Evolutionary conservation across 2,888 invertebrate species (phyloP).

Genomic region (Drosophila seclusa): DNA sequence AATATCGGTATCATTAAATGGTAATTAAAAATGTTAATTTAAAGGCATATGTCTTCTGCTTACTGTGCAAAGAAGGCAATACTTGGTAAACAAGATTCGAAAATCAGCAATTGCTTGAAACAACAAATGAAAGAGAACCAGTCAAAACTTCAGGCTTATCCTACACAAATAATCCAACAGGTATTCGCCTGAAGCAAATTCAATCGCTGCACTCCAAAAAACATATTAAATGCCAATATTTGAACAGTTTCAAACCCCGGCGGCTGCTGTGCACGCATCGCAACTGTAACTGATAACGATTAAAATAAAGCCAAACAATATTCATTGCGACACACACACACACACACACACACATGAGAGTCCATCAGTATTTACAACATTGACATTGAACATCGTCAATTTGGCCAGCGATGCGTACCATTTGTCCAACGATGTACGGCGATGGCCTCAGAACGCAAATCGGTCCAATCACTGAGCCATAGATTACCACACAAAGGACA

Average conservation of each 20-base stretch:
- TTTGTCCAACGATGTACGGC: conserved; percentile 31
- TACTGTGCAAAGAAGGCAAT: neutral
- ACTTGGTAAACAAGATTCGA: neutral
- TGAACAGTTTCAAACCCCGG: conserved; percentile 13
- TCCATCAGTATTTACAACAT: conserved; percentile 51
- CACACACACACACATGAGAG: neutral
- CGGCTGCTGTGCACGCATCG: conserved; percentile 21
- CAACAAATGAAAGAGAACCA: neutral
- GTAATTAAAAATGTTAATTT: conserved; percentile 49
- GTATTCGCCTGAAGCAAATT: neutral
- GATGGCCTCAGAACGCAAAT: conserved; percentile 16
- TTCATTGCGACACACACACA: neutral
- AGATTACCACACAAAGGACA: conserved; percentile 64
- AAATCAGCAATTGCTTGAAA: neutral
- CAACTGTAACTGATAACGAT: conserved; percentile 38
- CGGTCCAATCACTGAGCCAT: conserved; percentile 41
- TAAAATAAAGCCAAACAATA: conserved; percentile 25
- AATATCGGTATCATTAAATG: conserved; percentile 50
- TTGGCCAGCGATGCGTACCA: conserved; percentile 52
- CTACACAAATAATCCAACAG: conserved; percentile 23
- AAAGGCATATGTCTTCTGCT: conserved; percentile 4
- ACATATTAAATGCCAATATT: conserved; percentile 25
- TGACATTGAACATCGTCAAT: conserved; percentile 64
- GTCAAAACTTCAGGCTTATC: neutral
- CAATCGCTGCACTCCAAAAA: conserved; percentile 28